Evolutionary conservation across 1,140 invertebrate species (phyloP), one percentile per base, ranked within the genome.

Genomic region (Pectinophora gossypiella): DNA sequence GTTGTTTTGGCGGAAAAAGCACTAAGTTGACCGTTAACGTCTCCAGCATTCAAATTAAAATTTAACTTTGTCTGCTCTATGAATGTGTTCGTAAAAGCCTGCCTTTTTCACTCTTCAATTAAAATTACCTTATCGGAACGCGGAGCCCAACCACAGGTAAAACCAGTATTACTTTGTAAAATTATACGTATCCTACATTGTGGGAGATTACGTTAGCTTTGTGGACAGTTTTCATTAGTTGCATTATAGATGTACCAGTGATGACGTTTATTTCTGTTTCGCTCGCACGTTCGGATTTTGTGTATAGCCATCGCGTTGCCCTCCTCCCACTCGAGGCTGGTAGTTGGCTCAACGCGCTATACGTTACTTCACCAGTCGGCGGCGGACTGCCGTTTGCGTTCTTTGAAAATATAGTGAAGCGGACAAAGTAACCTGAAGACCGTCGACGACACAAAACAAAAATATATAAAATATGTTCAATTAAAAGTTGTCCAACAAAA

Each of bases 91-190:
- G 57, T 56, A 53, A 58, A 68, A 75, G 64, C 72, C 65, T 80
- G 66, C 84, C 80, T 81, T 86, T 84, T 76, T 84, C 80, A 74
- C 80, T 79, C 82, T 51, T 61, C 66, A 84, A 85, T 85, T 80
- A 69, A 74, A 82, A 82, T 85, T 76, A 74, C 76, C 75, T 81
- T 82, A 82, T 79, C 66, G 69, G 76, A 66, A 75, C 70, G 72
- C 72, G 60, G 71, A 56, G 22, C 13, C 9, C 54, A 50, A 56
- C 61, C 63, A 78, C 80, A 84, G 74, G 80, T 86, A 81, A 79
- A 81, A 86, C 82, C 76, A 58, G 78, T 84, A 81, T 79, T 73
- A 82, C 48, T 42, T 48, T 66, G 61, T 61, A 43, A 73, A 72
- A 79, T 67, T 79, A 54, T 54, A 71, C 51, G 72, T 50, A 51